Percentiles rank a stretch among this genome's conserved stretches.
Conservation (phyloP, 2,888 invertebrate genomes). For the Leptinotarsa haldemani region DNA sequence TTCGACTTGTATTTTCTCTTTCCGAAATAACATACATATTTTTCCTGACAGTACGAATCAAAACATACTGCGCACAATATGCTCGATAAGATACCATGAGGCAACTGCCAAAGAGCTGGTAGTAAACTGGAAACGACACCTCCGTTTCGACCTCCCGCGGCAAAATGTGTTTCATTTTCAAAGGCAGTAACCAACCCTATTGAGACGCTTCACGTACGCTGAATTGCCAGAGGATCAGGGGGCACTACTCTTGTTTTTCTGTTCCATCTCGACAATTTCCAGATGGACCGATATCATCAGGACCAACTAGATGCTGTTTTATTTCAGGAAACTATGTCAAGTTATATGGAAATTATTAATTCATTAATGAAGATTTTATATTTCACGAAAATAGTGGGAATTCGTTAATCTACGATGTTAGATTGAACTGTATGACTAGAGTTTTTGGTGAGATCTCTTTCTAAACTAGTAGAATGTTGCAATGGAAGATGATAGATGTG, state of each 20-base stretch:
- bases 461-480: no score
- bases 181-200: slow-evolving; percentile 15
- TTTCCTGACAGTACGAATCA: neutral
- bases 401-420: no score
- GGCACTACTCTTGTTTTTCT: neutral
- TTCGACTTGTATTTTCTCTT: no score
- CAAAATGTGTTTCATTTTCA: slow-evolving; percentile 15
- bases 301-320: no score
- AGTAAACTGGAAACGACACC: slow-evolving; percentile 8
- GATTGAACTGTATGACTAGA: no score
- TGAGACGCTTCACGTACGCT: neutral
- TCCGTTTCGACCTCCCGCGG: slow-evolving; percentile 7
- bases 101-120: neutral
- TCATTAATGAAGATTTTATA: no score
- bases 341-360: no score
- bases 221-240: slow-evolving; percentile 1
- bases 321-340: no score
- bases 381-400: no score
- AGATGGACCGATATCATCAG: neutral
- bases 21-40: no score
- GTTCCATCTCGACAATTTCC: neutral
- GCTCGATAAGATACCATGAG: neutral
- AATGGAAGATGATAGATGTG: no score
- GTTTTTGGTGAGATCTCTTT: no score
- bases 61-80: neutral